Conservation (phyloP, 2,797 vertebrate genomes). For the Acanthornis magna region DNA sequence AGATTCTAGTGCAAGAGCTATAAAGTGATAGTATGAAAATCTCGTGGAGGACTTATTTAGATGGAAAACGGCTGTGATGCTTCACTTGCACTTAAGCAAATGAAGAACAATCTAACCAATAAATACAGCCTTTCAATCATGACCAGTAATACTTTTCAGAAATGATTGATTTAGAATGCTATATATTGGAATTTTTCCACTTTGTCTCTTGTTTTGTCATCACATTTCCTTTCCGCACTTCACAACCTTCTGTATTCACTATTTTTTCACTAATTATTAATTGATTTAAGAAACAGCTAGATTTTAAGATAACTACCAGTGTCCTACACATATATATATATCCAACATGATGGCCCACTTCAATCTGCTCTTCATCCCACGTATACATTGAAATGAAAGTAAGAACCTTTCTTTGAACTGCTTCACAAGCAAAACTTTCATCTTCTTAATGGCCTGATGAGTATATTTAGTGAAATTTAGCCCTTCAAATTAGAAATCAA, state of each 20-base stretch:
- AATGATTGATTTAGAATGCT: neutral
- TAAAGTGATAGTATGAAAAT: neutral
- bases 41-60: neutral
- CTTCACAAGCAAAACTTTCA: neutral
- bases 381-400: neutral
- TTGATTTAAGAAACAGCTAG: neutral
- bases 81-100: slow-evolving; percentile 11
- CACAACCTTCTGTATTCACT: neutral
- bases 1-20: neutral
- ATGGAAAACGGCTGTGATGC: neutral
- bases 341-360: neutral
- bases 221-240: neutral
- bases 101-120: neutral
- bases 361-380: neutral
- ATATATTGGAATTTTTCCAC: neutral
- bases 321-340: neutral
- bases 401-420: neutral
- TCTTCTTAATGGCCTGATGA: neutral
- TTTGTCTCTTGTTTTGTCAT: neutral
- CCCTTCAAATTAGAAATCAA: neutral
- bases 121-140: neutral
- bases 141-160: neutral
- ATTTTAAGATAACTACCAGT: neutral
- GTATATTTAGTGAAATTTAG: neutral
- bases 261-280: neutral